Base-by-base conservation (phyloP, 2,888 invertebrate species). In the Aleiodes testaceus region DNA sequence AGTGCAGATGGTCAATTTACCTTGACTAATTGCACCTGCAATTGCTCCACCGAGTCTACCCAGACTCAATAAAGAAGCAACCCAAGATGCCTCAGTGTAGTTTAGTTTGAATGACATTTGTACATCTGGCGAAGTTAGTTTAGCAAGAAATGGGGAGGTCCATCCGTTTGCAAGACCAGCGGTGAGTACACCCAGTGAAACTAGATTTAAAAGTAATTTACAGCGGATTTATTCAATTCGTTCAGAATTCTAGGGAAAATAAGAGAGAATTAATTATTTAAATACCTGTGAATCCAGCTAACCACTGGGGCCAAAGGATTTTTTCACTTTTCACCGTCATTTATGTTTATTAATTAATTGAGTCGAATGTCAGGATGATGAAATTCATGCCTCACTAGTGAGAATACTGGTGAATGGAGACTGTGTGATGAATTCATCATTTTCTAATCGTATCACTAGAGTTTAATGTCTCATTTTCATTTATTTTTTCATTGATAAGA, bases 111-210 rank as follows among this genome's bases (percentile, higher is more conserved):
- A 75, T 36, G 78, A 70, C 42, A 73, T 65, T 36, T 77, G 73
- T 2, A 72, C 68, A 4, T 78, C 74, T 16, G 72, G 66, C 4
- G 83, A 77, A 22, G 81, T 84, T 47, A 87, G 75, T 72, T 83
- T 80, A 9, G 87, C 86, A 70, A 87, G 76, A 69, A 84, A 85
- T n/a, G 87, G 87, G 7, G 87, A 87, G 11, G 83, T 77, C 85
- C 86, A 87, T 18, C 87, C 87, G 55, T 81, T 85, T 26, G 81
- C 80, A 36, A 86, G 71, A 53, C 87, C 87, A 69, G 83, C 81
- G 22, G 80, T 79, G 49, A 86, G 70, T 68, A 84, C 80, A 16
- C 78, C 79, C 36, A 86, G 73, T 64, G 84, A 79, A 63, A 81
- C 84, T 85, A 73, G n/a, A 53, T 36, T 36, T 73, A 49, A 22